Evolutionary conservation across 2,797 vertebrate species (phyloP).

Genomic region (Chlorospingus semifuscus): DNA sequence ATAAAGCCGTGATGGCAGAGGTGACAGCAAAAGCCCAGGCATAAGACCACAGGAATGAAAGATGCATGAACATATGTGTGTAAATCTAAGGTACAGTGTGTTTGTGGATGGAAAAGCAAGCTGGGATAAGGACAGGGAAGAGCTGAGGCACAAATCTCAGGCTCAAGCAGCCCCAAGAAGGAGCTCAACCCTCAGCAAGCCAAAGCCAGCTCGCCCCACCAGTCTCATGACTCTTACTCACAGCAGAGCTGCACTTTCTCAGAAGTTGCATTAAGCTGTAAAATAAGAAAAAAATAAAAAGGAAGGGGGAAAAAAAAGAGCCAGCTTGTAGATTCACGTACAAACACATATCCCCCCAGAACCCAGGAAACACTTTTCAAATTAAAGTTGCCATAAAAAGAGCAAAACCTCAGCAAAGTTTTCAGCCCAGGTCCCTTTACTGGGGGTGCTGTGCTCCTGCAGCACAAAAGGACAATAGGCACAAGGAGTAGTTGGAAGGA

Average conservation of each 20-base stretch:
- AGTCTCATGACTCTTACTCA: conserved; percentile 45
- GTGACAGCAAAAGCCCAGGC: neutral
- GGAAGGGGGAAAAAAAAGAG: fast-evolving
- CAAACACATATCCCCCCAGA: neutral
- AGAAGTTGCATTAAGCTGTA: neutral
- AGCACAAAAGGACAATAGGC: fast-evolving
- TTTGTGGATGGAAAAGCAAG: neutral
- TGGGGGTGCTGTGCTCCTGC: fast-evolving
- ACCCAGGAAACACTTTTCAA: neutral
- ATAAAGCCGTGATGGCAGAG: fast-evolving
- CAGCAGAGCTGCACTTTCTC: conserved; percentile 1
- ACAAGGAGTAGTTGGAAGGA: fast-evolving
- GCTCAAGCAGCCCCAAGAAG: neutral
- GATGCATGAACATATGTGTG: fast-evolving
- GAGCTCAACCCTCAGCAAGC: neutral
- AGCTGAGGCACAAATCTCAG: neutral
- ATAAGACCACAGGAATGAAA: neutral
- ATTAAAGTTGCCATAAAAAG: neutral
- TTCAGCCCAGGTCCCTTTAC: neutral
- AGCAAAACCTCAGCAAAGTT: neutral
- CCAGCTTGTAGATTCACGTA: neutral
- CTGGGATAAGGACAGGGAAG: neutral
- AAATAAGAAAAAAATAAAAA: neutral
- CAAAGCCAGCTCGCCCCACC: neutral
- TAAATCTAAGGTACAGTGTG: neutral